phyloP scores from a whole-genome alignment of 2,797 vertebrate species.

The Phrynocephalus guinanensis region DNA sequence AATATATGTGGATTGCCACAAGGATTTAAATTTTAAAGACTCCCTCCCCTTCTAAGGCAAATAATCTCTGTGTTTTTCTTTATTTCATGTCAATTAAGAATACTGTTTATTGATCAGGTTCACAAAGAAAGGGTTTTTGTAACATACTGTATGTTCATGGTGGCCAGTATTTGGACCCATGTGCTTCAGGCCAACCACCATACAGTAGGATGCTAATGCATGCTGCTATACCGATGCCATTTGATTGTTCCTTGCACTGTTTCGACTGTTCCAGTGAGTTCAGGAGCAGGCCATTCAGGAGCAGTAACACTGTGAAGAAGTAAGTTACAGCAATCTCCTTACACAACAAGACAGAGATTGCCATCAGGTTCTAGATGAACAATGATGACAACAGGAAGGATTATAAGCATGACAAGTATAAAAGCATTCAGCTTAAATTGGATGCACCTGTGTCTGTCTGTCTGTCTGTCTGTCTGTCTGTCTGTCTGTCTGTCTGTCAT shows the following conservation, averaged over 20 bases:
- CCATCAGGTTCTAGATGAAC: not conserved
- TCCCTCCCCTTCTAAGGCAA: no score
- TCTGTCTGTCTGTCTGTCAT: no score
- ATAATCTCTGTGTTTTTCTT: not conserved
- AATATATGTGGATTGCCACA: no score
- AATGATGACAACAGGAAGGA: not conserved
- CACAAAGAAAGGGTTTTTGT: not conserved
- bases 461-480: no score
- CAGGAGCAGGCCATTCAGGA: not conserved
- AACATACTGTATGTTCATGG: not conserved
- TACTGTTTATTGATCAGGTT: no score
- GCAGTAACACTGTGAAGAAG: not conserved
- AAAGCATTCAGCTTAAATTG: not conserved
- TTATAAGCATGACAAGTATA: not conserved
- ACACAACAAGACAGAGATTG: not conserved
- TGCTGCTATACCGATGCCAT: not conserved
- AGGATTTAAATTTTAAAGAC: no score
- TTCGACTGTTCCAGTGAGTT: not conserved
- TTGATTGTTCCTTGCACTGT: not conserved
- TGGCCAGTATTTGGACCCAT: not conserved
- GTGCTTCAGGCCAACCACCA: not conserved
- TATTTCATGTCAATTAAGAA: no score
- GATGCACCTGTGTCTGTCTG: no score
- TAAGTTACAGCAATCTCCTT: not conserved
- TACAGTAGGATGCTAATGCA: not conserved